phyloP scores from a whole-genome alignment of 2,888 invertebrate species.

The Drosophila greeni region DNA sequence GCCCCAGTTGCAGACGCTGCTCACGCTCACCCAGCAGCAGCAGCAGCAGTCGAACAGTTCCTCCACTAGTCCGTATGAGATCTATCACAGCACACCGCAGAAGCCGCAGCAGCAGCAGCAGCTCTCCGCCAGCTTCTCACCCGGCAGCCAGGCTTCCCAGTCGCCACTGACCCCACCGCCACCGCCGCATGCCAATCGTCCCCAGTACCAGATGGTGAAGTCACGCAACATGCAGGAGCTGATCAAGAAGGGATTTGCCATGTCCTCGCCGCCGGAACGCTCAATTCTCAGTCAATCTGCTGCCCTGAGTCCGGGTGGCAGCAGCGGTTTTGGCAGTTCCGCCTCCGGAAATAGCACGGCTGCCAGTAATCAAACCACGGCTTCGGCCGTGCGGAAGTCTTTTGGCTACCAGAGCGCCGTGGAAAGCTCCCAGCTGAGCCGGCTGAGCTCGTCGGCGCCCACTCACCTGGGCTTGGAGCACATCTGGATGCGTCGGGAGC shows the following conservation, averaged over 20 bases:
- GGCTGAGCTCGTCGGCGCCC: slow-evolving; percentile 92
- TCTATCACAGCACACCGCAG: slow-evolving; percentile 78
- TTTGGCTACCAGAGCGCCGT: slow-evolving; percentile 67
- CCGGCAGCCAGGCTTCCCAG: slow-evolving; percentile 79
- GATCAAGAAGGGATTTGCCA: slow-evolving; percentile 83
- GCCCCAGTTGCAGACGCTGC: slow-evolving; percentile 59
- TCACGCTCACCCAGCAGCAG: slow-evolving; percentile 60
- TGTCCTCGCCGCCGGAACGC: slow-evolving; percentile 81
- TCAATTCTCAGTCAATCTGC: slow-evolving; percentile 83
- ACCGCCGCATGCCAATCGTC: slow-evolving; percentile 76
- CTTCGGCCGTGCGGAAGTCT: slow-evolving; percentile 67
- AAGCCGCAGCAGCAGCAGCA: slow-evolving; percentile 72
- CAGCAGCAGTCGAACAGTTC: slow-evolving; percentile 56
- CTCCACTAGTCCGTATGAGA: slow-evolving; percentile 77
- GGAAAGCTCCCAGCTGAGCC: slow-evolving; percentile 79
- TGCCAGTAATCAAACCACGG: slow-evolving; percentile 33
- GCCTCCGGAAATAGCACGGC: slow-evolving; percentile 58
- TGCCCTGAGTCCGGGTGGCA: slow-evolving; percentile 77
- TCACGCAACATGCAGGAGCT: slow-evolving; percentile 79
- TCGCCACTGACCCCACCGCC: slow-evolving; percentile 80
- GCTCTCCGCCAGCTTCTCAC: slow-evolving; percentile 53
- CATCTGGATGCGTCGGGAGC: slow-evolving; percentile 92
- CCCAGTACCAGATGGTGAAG: slow-evolving; percentile 76
- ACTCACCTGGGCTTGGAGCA: slow-evolving; percentile 88
- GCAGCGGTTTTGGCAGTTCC: slow-evolving; percentile 77